Percentiles rank a stretch among this genome's conserved stretches.
These are phyloP conservation scores for Hyperopisus bebe DNA, from an alignment of 2,113 vertebrate species.

Conservation along the genomic window DNA sequence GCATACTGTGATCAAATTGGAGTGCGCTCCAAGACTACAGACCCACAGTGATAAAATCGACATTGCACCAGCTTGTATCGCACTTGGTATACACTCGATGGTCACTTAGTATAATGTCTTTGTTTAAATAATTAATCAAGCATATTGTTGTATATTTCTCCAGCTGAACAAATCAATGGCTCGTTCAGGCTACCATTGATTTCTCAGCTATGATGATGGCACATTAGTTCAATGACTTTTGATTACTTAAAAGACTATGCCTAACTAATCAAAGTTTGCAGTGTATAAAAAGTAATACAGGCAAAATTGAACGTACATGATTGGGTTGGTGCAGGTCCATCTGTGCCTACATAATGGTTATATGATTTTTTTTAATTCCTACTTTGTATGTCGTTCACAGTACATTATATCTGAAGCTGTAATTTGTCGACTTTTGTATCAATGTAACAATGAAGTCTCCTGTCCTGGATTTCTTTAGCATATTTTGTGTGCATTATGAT, in stretches of 20 bases:
- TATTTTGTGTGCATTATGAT: background rate
- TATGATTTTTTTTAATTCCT: background rate
- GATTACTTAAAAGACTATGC: conserved; percentile 4
- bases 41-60: background rate
- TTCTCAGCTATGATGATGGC: background rate
- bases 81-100: background rate
- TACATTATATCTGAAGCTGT: background rate
- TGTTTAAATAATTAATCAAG: conserved; percentile 2
- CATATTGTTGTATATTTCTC: background rate
- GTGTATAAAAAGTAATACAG: background rate
- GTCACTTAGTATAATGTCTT: background rate
- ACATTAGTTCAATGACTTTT: background rate
- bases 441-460: background rate
- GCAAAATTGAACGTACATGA: background rate
- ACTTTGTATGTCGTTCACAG: background rate
- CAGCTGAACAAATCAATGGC: background rate
- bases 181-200: background rate
- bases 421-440: background rate
- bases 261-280: background rate
- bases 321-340: background rate
- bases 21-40: background rate
- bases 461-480: background rate
- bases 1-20: background rate
- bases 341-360: background rate
- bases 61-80: background rate